A percentile compares a stretch with the other conserved stretches of the same genome.
Conservation (phyloP, 2,888 invertebrate species). For the Merodon equestris region DNA sequence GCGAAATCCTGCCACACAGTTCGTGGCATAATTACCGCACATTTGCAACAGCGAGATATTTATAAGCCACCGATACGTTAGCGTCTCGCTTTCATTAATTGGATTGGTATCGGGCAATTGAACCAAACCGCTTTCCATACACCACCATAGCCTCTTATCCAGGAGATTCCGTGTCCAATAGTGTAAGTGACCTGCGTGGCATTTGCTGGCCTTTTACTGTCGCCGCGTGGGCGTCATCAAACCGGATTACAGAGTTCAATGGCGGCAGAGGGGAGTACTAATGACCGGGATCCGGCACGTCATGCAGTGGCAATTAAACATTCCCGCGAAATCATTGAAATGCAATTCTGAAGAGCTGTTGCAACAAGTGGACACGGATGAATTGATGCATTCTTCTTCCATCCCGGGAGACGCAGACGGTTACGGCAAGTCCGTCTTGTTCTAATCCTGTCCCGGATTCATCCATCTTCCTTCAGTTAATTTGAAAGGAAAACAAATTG, state of each 20-base stretch:
- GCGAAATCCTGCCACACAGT: neutral
- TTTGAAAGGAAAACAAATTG: constrained; percentile 65
- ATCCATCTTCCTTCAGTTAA: constrained; percentile 60
- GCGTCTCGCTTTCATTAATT: constrained; percentile 44
- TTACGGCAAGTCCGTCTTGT: constrained; percentile 16
- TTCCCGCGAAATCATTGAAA: no score
- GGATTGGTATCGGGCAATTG: constrained; percentile 43
- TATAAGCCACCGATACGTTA: constrained; percentile 39
- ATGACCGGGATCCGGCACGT: no score
- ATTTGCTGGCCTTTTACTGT: constrained; percentile 42
- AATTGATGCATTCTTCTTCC: no score
- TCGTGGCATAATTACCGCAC: constrained; percentile 21
- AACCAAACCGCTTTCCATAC: constrained; percentile 32
- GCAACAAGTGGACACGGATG: no score
- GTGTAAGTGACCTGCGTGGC: no score
- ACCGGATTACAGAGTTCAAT: constrained; percentile 11
- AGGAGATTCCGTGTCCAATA: no score
- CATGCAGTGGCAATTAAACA: no score
- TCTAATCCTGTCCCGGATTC: constrained; percentile 48
- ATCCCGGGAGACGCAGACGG: no score
- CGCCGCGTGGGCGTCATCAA: constrained; percentile 39
- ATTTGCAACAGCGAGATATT: constrained; percentile 1
- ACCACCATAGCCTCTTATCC: neutral
- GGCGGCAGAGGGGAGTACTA: no score
- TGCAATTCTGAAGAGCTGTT: no score